phyloP scores from a whole-genome alignment of 2,113 vertebrate species.

The Tachysurus fulvidraco region DNA sequence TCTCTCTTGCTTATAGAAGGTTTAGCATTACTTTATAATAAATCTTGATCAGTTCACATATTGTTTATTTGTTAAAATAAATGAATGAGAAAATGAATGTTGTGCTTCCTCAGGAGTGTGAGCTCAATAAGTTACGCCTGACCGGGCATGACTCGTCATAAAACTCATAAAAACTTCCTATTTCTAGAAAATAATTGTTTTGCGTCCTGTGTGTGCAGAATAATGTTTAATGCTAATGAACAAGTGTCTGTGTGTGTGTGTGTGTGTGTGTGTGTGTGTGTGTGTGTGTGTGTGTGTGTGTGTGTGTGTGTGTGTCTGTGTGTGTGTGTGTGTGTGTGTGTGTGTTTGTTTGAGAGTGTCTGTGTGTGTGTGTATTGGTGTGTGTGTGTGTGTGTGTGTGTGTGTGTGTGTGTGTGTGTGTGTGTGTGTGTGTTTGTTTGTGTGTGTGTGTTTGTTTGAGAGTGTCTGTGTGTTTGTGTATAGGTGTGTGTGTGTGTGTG shows the following conservation, averaged over 20 bases:
- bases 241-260: slow-evolving; percentile 2
- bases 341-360: background rate
- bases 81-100: background rate
- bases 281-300: background rate
- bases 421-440: too few species aligned
- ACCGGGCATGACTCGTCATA: background rate
- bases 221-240: slow-evolving; percentile 69
- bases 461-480: background rate
- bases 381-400: slow-evolving; percentile 2
- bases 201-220: slow-evolving; percentile 40
- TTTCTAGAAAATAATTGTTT: slow-evolving; percentile 14
- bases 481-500: background rate
- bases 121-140: background rate
- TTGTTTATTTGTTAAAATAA: background rate
- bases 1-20: background rate
- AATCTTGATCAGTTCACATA: background rate
- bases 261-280: slow-evolving; percentile 23
- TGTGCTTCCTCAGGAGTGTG: background rate
- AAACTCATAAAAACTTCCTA: slow-evolving; percentile 62
- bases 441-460: background rate
- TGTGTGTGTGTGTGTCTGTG: background rate
- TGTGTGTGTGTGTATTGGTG: too few species aligned
- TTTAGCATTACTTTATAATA: background rate
- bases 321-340: background rate
- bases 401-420: background rate